A percentile compares a stretch with the other conserved stretches of the same genome.
phyloP scores from a whole-genome alignment of 2,113 vertebrate genomes.

The Cathartes aura region DNA sequence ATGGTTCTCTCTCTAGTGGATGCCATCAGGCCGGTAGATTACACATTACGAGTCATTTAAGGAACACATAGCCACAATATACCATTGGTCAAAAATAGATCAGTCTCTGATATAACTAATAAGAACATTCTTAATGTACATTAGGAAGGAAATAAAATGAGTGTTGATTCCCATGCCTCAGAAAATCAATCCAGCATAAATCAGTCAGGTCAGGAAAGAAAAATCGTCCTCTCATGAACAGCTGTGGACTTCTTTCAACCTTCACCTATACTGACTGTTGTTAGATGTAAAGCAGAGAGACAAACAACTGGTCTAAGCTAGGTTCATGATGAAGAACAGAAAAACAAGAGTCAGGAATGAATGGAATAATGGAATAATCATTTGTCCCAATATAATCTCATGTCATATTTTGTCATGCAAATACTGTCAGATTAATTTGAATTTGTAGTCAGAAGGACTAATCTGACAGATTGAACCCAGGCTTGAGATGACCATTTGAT shows the following conservation, averaged over 20 bases:
- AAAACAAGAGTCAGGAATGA: background rate
- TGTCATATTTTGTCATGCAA: background rate
- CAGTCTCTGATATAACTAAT: background rate
- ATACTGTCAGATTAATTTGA: background rate
- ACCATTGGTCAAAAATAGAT: background rate
- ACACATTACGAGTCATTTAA: background rate
- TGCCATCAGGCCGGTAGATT: background rate
- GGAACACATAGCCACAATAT: background rate
- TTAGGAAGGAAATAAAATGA: background rate
- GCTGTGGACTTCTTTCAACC: background rate
- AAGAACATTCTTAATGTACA: background rate
- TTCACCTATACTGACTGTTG: background rate
- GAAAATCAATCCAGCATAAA: background rate
- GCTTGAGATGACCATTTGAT: background rate
- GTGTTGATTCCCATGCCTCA: background rate
- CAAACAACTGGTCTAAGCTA: background rate
- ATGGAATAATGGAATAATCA: background rate
- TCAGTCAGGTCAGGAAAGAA: background rate
- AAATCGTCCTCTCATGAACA: background rate
- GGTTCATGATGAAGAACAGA: background rate
- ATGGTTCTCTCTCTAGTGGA: background rate
- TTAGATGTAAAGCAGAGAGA: background rate
- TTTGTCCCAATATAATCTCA: background rate
- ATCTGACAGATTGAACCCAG: background rate
- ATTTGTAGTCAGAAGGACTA: background rate